Conservation (phyloP, 2,797 vertebrate genomes). For the Sebastiscus tertius region DNA sequence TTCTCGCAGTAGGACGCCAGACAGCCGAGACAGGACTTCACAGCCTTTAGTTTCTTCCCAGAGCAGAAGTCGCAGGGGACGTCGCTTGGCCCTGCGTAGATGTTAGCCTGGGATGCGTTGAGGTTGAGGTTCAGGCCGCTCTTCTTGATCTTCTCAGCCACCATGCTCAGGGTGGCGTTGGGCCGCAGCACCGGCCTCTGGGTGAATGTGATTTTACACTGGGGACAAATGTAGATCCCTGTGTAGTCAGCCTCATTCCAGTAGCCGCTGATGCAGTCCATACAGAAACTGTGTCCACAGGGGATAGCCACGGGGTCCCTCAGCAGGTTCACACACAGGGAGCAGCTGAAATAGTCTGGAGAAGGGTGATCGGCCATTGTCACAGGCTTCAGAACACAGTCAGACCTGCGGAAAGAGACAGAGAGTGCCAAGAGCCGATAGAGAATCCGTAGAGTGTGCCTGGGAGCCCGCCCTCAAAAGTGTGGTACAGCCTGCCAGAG, state of each 20-base stretch:
- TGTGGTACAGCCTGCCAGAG: slow-evolving; percentile 79
- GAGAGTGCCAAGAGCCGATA: slow-evolving; percentile 54
- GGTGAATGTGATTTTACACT: slow-evolving; percentile 87
- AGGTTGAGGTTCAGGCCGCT: slow-evolving; percentile 77
- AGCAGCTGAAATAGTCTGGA: slow-evolving; percentile 87
- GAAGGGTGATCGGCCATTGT: slow-evolving; percentile 84
- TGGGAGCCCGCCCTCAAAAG: slow-evolving; percentile 73
- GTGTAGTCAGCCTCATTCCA: slow-evolving; percentile 87
- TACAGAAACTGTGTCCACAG: slow-evolving; percentile 92
- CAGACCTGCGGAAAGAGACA: slow-evolving; percentile 60
- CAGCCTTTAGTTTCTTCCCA: slow-evolving; percentile 80
- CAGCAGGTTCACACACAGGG: slow-evolving; percentile 86
- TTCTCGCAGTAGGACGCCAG: slow-evolving; percentile 86
- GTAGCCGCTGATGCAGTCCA: slow-evolving; percentile 89
- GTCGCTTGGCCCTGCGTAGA: slow-evolving; percentile 71
- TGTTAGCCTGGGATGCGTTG: slow-evolving; percentile 52
- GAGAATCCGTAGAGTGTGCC: slow-evolving; percentile 51
- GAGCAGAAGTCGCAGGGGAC: slow-evolving; percentile 85
- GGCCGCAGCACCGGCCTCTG: slow-evolving; percentile 86
- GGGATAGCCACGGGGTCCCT: slow-evolving; percentile 86
- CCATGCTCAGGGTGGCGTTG: slow-evolving; percentile 86
- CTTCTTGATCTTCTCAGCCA: slow-evolving; percentile 86
- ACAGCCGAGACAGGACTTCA: slow-evolving; percentile 87
- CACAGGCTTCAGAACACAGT: slow-evolving; percentile 43
- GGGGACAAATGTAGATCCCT: slow-evolving; percentile 86